Percentiles rank a stretch among this genome's conserved stretches.
phyloP scores from a whole-genome alignment of 2,797 vertebrate genomes.

The Enteromius paludinosus region DNA sequence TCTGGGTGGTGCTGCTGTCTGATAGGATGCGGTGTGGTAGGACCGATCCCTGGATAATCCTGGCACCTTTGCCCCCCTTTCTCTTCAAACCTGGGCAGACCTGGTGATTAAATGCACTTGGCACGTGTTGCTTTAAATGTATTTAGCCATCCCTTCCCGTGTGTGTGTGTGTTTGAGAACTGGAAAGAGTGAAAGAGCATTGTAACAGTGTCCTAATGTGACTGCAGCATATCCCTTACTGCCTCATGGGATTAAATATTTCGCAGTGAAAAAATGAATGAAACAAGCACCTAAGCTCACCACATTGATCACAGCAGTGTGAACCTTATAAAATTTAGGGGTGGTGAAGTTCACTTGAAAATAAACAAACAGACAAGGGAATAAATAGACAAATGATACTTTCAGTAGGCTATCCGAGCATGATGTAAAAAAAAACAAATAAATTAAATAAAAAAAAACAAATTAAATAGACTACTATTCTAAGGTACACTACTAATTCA shows the following conservation, averaged over 20 bases:
- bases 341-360: neutral
- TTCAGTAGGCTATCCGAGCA: neutral
- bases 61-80: constrained; percentile 18
- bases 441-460: neutral
- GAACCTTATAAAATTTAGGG: neutral
- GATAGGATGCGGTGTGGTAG: neutral
- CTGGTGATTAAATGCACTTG: constrained; percentile 34
- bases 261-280: neutral
- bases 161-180: neutral
- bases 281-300: neutral
- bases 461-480: neutral
- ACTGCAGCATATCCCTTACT: constrained; percentile 9
- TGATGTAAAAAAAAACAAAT: neutral
- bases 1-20: neutral
- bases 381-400: neutral
- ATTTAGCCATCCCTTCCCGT: neutral
- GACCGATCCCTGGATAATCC: constrained; percentile 1
- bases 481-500: too few species aligned
- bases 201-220: neutral
- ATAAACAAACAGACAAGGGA: neutral
- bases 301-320: neutral
- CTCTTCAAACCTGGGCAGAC: constrained; percentile 6
- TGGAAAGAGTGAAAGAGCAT: constrained; percentile 4
- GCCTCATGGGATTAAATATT: constrained; percentile 3
- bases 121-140: constrained; percentile 11